phyloP scores from a whole-genome alignment of 2,113 vertebrate species.

The Percopsis transmontana region DNA sequence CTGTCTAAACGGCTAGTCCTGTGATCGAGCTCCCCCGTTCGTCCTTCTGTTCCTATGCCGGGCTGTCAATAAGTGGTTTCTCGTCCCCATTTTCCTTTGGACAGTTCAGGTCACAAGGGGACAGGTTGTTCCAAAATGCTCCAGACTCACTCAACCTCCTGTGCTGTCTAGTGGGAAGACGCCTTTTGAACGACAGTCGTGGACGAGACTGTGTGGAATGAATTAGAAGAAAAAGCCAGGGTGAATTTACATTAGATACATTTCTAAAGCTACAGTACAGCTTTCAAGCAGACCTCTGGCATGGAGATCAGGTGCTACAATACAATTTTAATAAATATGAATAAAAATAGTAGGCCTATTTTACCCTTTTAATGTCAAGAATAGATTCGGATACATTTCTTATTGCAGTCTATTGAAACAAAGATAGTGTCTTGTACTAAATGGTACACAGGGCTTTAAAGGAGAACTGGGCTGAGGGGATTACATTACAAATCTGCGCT shows the following conservation, averaged over 20 bases:
- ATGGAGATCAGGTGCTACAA: not conserved
- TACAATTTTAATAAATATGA: no score
- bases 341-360: no score
- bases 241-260: not conserved
- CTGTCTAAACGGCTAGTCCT: no score
- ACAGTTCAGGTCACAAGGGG: slow-evolving; percentile 41
- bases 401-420: no score
- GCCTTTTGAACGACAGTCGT: slow-evolving; percentile 77
- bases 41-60: slow-evolving; percentile 27
- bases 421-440: slow-evolving; percentile 19
- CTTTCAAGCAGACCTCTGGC: not conserved
- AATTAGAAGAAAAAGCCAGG: not conserved
- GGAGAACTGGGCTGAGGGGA: slow-evolving; percentile 69
- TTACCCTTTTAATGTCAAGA: no score
- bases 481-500: slow-evolving; percentile 64
- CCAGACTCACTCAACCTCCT: slow-evolving; percentile 69
- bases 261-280: not conserved
- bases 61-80: slow-evolving; percentile 38
- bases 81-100: slow-evolving; percentile 53
- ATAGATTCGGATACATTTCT: no score
- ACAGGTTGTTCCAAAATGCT: not conserved
- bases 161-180: slow-evolving; percentile 77
- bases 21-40: no score
- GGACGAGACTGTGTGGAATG: slow-evolving; percentile 67
- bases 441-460: slow-evolving; percentile 24